phyloP scores from a whole-genome alignment of 1,140 invertebrate species.

The Magallana gigas region DNA sequence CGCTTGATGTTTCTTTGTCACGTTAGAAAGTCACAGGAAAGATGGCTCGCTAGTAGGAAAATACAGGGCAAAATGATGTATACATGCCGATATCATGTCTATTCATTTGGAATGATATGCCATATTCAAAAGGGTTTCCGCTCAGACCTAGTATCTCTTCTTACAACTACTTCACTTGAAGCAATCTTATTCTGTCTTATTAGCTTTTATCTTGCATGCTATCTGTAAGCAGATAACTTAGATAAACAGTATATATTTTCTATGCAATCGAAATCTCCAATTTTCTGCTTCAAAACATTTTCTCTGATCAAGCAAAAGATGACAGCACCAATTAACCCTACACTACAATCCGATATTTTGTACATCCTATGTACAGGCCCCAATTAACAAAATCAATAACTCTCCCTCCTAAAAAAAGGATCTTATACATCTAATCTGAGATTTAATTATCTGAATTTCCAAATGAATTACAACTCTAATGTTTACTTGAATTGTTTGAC shows the following conservation, averaged over 20 bases:
- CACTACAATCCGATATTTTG: not conserved
- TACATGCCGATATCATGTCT: not conserved
- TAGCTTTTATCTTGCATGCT: not conserved
- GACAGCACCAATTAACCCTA: constrained; percentile 16
- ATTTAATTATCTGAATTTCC: constrained; percentile 25
- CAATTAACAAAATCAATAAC: not conserved
- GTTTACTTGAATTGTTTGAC: not conserved
- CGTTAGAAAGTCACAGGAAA: constrained; percentile 12
- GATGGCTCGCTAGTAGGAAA: not conserved
- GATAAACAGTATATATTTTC: not conserved
- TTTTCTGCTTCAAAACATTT: constrained; percentile 1
- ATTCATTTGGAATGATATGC: not conserved
- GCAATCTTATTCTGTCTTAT: not conserved
- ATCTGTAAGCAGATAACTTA: not conserved
- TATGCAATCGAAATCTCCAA: not conserved
- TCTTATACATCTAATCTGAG: not conserved
- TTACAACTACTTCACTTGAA: not conserved
- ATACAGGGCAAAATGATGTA: not conserved
- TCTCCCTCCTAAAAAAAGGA: not conserved
- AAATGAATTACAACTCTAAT: not conserved
- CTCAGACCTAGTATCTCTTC: not conserved
- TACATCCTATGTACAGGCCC: not conserved
- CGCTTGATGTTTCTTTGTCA: constrained; percentile 15
- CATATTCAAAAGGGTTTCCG: not conserved
- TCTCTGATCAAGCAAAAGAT: not conserved